Evolutionary conservation across 2,888 invertebrate species (phyloP).

Genomic region (Rhodophaea formosa): DNA sequence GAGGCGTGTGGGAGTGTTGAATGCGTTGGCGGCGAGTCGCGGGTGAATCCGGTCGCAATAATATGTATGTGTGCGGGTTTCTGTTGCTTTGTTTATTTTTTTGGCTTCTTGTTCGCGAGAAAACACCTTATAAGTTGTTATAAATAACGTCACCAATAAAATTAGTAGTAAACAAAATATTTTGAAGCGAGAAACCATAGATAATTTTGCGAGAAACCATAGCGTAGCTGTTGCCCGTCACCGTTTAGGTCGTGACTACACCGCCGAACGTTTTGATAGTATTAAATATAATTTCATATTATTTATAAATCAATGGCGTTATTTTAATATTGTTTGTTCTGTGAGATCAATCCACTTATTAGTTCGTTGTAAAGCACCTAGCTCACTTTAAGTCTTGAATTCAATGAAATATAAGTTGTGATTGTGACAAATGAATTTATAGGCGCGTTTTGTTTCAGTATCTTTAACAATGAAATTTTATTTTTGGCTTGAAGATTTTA

Average conservation of each 20-base stretch:
- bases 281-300: conserved; percentile 39
- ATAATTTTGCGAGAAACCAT: neutral
- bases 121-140: neutral
- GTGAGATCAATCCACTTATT: conserved; percentile 32
- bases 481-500: conserved; percentile 51
- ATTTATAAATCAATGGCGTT: conserved; percentile 45
- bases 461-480: conserved; percentile 55
- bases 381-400: conserved; percentile 20
- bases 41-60: conserved; percentile 36
- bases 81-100: conserved; percentile 10
- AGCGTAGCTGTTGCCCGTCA: neutral
- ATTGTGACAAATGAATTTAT: conserved; percentile 55
- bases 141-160: neutral
- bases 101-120: neutral
- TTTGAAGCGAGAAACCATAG: neutral
- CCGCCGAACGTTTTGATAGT: conserved; percentile 50
- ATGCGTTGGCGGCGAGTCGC: conserved; percentile 31
- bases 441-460: conserved; percentile 44
- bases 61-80: conserved; percentile 5
- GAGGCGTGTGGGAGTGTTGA: conserved; percentile 49
- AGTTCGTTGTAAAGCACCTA: conserved; percentile 20
- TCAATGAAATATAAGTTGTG: conserved; percentile 51
- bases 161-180: neutral
- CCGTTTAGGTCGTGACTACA: conserved; percentile 33
- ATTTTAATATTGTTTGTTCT: conserved; percentile 38